phyloP scores from a whole-genome alignment of 2,113 vertebrate species.

The Epinephelus fuscoguttatus region DNA sequence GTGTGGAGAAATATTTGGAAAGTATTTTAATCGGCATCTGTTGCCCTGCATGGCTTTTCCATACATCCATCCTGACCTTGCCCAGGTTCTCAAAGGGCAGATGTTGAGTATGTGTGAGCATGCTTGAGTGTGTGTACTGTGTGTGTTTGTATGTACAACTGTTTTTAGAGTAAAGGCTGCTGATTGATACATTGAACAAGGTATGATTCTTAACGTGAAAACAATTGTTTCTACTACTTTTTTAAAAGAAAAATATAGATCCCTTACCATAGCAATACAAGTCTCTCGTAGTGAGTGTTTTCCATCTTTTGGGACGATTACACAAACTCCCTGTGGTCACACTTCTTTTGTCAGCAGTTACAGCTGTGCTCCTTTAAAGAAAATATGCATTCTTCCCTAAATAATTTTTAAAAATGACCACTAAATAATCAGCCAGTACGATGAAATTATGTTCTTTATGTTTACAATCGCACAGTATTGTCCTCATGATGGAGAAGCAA shows the following conservation, averaged over 20 bases:
- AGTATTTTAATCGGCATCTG: constrained; percentile 63
- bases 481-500: constrained; percentile 71
- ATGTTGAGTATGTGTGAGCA: constrained; percentile 45
- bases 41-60: constrained; percentile 75
- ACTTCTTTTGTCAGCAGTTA: constrained; percentile 13
- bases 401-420: constrained; percentile 15
- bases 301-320: constrained; percentile 42
- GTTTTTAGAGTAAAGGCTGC: constrained; percentile 75
- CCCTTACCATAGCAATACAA: constrained; percentile 72
- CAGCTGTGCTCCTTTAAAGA: constrained; percentile 26
- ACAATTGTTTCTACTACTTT: constrained; percentile 61
- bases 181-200: constrained; percentile 70
- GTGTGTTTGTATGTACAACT: constrained; percentile 33
- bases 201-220: constrained; percentile 60
- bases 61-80: constrained; percentile 58
- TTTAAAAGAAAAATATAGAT: constrained; percentile 30
- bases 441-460: constrained; percentile 42
- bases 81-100: constrained; percentile 44
- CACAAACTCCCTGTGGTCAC: constrained; percentile 8
- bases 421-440: constrained; percentile 41
- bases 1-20: constrained; percentile 52
- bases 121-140: constrained; percentile 38
- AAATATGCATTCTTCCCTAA: constrained; percentile 54
- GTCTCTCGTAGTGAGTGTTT: constrained; percentile 48
- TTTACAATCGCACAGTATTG: constrained; percentile 75